Percentiles rank a stretch among this genome's conserved stretches.
Conservation (phyloP, 2,113 vertebrate species). For the Eulemur rufifrons region DNA sequence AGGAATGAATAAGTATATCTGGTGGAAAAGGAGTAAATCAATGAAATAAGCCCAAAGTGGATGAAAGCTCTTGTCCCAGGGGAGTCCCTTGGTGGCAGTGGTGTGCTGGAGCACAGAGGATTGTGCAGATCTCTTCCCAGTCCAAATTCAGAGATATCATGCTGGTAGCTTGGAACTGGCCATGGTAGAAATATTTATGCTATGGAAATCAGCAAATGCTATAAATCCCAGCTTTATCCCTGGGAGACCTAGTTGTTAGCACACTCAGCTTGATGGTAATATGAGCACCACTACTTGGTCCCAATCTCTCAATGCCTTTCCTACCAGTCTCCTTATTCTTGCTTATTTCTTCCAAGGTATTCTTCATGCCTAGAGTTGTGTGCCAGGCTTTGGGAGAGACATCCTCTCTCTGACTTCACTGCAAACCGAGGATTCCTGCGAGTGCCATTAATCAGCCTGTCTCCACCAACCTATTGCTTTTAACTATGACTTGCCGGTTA, state of each 20-base stretch:
- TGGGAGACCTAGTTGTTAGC: background rate
- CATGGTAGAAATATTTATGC: background rate
- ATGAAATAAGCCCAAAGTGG: background rate
- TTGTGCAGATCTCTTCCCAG: background rate
- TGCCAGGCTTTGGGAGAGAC: background rate
- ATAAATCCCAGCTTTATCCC: background rate
- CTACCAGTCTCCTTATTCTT: background rate
- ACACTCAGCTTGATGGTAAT: background rate
- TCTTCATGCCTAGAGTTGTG: background rate
- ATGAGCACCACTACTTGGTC: background rate
- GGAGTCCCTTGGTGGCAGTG: too few species aligned
- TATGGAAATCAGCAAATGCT: background rate
- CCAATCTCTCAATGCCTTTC: background rate
- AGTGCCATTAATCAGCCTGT: constrained; percentile 55
- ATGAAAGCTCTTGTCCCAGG: background rate
- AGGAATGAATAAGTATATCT: background rate
- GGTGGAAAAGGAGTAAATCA: background rate
- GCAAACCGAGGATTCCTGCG: background rate
- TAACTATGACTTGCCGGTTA: constrained; percentile 57
- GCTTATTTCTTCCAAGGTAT: background rate
- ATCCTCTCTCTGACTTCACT: background rate
- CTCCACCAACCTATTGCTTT: constrained; percentile 66
- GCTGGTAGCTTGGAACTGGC: background rate
- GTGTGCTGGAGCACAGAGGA: background rate
- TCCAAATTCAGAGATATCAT: background rate